These are phyloP conservation scores for Lepisosteus osseus DNA, from an alignment of 2,113 vertebrate species.

Conservation along the genomic window DNA sequence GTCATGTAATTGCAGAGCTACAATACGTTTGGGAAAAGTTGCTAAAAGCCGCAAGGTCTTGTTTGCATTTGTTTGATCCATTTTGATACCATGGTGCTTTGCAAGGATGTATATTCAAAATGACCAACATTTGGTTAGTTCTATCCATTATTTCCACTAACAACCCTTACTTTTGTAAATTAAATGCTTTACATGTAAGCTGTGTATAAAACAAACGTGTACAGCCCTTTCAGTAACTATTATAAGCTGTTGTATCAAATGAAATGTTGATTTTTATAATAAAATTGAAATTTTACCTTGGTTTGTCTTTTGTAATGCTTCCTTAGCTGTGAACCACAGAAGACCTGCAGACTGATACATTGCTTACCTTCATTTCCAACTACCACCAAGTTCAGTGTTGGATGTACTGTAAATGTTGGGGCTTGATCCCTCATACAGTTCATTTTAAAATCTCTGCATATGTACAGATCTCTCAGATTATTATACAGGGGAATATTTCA, in stretches of 20 bases:
- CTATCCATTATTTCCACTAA: slow-evolving; percentile 62
- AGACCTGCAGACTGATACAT: no score
- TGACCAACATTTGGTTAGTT: slow-evolving; percentile 87
- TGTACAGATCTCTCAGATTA: no score
- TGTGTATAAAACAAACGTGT: slow-evolving; percentile 80
- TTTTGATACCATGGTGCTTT: slow-evolving; percentile 76
- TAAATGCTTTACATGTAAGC: slow-evolving; percentile 80
- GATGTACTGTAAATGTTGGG: no score
- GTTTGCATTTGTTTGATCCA: slow-evolving; percentile 26
- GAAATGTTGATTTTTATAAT: slow-evolving; percentile 90
- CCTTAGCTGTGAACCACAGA: no score
- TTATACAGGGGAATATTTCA: no score
- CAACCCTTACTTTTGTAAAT: slow-evolving; percentile 67
- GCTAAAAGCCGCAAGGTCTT: slow-evolving; percentile 21
- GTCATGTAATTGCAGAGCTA: slow-evolving; percentile 32
- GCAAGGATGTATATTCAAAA: slow-evolving; percentile 82
- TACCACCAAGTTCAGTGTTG: no score
- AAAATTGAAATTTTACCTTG: slow-evolving; percentile 72
- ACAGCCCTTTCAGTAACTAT: slow-evolving; percentile 81
- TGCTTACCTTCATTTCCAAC: no score
- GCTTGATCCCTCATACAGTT: no score
- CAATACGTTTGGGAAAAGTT: slow-evolving; percentile 10
- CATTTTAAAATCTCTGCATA: no score
- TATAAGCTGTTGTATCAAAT: slow-evolving; percentile 91
- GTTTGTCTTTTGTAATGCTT: no score